These are phyloP conservation scores for Stictonetta naevosa DNA, from an alignment of 2,113 vertebrate genomes.

Conservation along the genomic window DNA sequence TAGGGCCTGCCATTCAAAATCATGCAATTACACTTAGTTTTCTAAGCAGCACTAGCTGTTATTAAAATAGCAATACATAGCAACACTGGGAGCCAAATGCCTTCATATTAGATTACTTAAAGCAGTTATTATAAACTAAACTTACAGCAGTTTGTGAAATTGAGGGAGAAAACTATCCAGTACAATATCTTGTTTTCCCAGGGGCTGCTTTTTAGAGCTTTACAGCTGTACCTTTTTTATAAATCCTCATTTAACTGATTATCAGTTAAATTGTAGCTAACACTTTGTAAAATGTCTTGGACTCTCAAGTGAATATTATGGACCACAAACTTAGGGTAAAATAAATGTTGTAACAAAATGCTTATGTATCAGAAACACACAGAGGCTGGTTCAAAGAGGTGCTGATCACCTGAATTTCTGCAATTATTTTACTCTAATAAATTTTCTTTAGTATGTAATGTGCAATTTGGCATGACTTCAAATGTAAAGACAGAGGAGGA, in stretches of 20 bases:
- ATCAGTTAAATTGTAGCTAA: background rate
- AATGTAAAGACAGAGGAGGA: background rate
- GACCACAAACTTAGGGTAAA: background rate
- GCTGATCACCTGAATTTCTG: background rate
- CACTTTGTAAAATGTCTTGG: background rate
- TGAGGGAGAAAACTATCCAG: background rate
- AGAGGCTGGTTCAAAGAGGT: background rate
- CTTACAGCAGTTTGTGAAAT: background rate
- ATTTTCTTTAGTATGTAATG: background rate
- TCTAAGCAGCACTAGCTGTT: fast-evolving
- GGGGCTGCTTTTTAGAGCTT: background rate
- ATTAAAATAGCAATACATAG: background rate
- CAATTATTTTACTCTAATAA: background rate
- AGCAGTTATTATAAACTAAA: background rate
- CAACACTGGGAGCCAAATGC: background rate
- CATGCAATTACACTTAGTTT: background rate
- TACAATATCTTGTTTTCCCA: background rate
- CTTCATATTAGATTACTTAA: background rate
- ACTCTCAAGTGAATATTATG: background rate
- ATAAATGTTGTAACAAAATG: background rate
- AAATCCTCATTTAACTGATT: background rate
- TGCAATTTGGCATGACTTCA: background rate
- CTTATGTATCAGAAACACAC: background rate
- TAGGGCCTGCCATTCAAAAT: background rate
- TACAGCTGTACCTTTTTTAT: background rate